Conservation (phyloP, 2,113 vertebrate genomes). For the Pardalotus punctatus region DNA sequence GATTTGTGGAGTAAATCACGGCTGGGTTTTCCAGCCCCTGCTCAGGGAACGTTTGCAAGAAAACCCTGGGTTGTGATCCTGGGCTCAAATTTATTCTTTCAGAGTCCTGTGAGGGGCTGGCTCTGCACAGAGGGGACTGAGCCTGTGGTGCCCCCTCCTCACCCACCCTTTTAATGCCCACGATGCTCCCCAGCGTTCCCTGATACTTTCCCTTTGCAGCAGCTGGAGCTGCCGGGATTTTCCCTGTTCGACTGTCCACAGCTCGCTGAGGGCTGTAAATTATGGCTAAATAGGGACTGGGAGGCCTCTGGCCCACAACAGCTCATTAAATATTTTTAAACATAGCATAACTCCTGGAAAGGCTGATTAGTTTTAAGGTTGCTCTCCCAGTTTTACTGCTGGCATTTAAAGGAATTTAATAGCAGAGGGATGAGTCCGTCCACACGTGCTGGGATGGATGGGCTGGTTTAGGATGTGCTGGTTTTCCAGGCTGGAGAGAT, state of each 20-base stretch:
- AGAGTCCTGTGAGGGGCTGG: neutral
- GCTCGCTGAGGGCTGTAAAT: conserved; percentile 39
- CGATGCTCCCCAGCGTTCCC: neutral
- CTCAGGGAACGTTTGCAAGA: fast-evolving
- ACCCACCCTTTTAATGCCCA: neutral
- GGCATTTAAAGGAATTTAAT: neutral
- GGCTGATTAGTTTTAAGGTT: neutral
- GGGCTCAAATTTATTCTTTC: fast-evolving
- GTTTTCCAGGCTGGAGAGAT: neutral
- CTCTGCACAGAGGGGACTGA: neutral
- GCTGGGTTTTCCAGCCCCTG: neutral
- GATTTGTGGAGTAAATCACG: neutral
- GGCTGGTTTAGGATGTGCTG: neutral
- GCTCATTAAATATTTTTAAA: conserved; percentile 64
- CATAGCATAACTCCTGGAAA: conserved; percentile 42
- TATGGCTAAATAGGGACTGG: conserved; percentile 33
- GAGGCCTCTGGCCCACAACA: conserved; percentile 26
- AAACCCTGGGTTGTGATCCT: neutral
- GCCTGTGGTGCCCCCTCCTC: fast-evolving
- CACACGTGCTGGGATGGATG: fast-evolving
- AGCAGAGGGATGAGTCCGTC: neutral
- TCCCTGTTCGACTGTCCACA: neutral
- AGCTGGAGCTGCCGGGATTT: neutral
- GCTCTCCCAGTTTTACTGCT: conserved; percentile 36
- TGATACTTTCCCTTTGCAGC: neutral